Conservation (phyloP, 2,797 vertebrate species). For the Lagorchestes hirsutus region DNA sequence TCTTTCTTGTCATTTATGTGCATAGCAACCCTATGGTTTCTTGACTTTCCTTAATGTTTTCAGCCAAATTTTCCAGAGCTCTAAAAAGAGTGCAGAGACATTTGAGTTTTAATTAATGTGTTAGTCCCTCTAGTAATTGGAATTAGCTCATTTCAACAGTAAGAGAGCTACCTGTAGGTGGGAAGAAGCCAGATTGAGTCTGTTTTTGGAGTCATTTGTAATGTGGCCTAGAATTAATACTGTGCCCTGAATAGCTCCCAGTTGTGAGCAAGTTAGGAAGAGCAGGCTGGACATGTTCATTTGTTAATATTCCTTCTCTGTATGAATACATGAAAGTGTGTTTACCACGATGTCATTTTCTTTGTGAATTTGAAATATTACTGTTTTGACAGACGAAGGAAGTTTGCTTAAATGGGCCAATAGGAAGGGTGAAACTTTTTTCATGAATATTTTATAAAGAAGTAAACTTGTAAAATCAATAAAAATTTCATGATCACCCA, state of each 20-base stretch:
- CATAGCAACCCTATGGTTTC: neutral
- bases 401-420: constrained; percentile 48
- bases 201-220: constrained; percentile 34
- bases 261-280: constrained; percentile 27
- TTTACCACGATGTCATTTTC: constrained; percentile 21
- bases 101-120: constrained; percentile 9
- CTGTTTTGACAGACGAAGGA: constrained; percentile 28
- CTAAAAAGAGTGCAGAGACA: neutral
- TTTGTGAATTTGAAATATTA: constrained; percentile 18
- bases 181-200: neutral
- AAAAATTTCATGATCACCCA: constrained; percentile 6
- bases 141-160: constrained; percentile 1
- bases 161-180: constrained; percentile 10
- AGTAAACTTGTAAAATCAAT: constrained; percentile 46
- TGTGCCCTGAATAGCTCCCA: neutral
- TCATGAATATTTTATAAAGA: constrained; percentile 45
- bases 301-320: neutral
- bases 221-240: constrained; percentile 9
- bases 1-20: neutral
- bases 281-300: constrained; percentile 8
- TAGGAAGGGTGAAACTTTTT: constrained; percentile 53
- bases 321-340: constrained; percentile 21
- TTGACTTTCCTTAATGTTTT: neutral
- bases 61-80: neutral
- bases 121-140: constrained; percentile 3